Conservation (phyloP, 2,888 invertebrate species). For the Dorcus parallelipipedus region DNA sequence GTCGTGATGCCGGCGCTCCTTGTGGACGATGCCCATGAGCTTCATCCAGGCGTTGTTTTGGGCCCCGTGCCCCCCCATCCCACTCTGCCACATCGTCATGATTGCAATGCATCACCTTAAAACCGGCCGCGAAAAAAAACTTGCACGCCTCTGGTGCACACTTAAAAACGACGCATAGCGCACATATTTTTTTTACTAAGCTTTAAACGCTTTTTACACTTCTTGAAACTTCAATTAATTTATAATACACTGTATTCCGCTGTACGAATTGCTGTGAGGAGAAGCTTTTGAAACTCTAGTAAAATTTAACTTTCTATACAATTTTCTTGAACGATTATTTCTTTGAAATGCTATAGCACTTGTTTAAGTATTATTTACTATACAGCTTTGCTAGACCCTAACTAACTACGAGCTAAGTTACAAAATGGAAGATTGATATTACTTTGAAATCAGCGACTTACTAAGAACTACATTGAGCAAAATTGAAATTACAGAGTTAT, state of each 20-base stretch:
- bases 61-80: constrained; percentile 71
- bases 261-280: background rate
- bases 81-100: constrained; percentile 76
- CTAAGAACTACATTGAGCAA: constrained; percentile 38
- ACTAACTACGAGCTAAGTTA: constrained; percentile 7
- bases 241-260: constrained; percentile 1
- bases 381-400: background rate
- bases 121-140: constrained; percentile 25
- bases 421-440: constrained; percentile 30
- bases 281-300: background rate
- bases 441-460: constrained; percentile 21
- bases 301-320: background rate
- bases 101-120: constrained; percentile 43
- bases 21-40: constrained; percentile 77
- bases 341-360: background rate
- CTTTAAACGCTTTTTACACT: no score
- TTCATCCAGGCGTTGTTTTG: constrained; percentile 81
- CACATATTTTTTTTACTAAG: background rate
- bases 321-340: background rate
- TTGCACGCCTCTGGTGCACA: constrained; percentile 15
- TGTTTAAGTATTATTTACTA: background rate
- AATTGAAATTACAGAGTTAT: constrained; percentile 27
- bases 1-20: constrained; percentile 68
- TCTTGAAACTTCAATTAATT: no score
- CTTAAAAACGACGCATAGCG: background rate